A percentile compares a stretch with the other conserved stretches of the same genome.
Conservation (phyloP, 2,113 vertebrate species). For the Sturnira hondurensis region DNA sequence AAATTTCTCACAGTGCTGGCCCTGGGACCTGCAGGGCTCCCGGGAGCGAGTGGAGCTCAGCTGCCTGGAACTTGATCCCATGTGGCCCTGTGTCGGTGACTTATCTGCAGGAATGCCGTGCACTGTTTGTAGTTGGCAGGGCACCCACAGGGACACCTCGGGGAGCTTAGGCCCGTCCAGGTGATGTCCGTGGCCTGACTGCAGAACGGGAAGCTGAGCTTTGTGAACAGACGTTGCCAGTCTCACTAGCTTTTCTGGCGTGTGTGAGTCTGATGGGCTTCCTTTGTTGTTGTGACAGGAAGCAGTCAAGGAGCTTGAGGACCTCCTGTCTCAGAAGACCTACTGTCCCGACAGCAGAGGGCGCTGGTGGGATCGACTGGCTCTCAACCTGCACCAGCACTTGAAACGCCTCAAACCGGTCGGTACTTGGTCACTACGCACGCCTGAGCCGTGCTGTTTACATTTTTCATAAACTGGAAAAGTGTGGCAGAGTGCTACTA, state of each 20-base stretch:
- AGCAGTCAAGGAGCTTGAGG: conserved; percentile 86
- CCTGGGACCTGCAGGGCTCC: neutral
- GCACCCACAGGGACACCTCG: neutral
- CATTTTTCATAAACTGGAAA: neutral
- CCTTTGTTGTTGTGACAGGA: conserved; percentile 79
- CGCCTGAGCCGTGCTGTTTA: neutral
- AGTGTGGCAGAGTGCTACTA: neutral
- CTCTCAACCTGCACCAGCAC: conserved; percentile 95
- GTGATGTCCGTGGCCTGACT: neutral
- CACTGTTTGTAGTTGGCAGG: fast-evolving
- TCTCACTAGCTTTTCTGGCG: neutral
- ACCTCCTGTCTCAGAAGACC: conserved; percentile 86
- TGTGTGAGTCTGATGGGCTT: neutral
- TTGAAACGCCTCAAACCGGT: conserved; percentile 88
- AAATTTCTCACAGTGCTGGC: fast-evolving
- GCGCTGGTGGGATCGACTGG: conserved; percentile 96
- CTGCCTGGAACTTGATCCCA: fast-evolving
- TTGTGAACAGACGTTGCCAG: too few species aligned
- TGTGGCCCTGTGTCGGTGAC: fast-evolving
- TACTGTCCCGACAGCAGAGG: conserved; percentile 94
- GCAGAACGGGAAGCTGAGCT: neutral
- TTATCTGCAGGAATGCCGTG: neutral
- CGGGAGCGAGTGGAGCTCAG: fast-evolving
- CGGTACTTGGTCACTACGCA: conserved; percentile 72
- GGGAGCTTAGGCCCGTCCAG: neutral